Evolutionary conservation across 2,797 vertebrate species (phyloP).

Genomic region (Pseudotriccus pelzelni): DNA sequence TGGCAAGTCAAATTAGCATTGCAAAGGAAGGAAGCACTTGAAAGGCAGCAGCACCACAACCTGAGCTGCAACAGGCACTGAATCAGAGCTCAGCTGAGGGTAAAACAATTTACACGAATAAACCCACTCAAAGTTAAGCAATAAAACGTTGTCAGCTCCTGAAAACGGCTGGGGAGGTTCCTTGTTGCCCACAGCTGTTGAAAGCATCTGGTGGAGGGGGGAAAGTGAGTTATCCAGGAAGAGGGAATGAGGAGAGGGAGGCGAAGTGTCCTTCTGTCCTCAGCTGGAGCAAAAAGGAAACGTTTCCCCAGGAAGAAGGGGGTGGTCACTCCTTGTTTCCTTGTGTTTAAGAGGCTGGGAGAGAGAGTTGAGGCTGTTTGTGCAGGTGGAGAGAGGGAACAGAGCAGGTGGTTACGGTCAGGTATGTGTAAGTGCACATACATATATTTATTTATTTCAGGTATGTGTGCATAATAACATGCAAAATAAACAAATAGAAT

Average conservation of each 20-base stretch:
- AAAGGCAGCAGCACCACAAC: background rate
- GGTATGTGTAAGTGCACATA: accelerated
- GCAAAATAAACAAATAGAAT: too few relatives aligned
- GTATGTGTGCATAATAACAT: too few relatives aligned
- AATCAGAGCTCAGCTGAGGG: background rate
- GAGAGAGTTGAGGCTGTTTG: background rate
- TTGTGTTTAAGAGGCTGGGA: background rate
- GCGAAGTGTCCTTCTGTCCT: too few relatives aligned
- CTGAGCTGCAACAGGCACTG: background rate
- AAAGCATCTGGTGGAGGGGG: background rate
- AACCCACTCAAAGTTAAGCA: background rate
- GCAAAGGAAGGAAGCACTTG: background rate
- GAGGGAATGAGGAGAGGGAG: background rate
- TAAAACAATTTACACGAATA: background rate
- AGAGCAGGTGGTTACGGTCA: background rate
- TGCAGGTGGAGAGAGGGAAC: background rate
- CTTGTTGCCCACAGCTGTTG: too few relatives aligned
- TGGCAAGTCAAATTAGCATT: background rate
- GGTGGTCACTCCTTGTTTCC: background rate
- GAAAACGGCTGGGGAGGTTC: background rate
- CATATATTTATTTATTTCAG: too few relatives aligned
- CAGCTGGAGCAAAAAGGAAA: too few relatives aligned
- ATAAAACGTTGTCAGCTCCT: background rate
- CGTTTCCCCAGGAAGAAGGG: background rate
- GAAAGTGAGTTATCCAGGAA: background rate